Evolutionary conservation across 2,797 vertebrate species (phyloP).

Genomic region (Semotilus atromaculatus): DNA sequence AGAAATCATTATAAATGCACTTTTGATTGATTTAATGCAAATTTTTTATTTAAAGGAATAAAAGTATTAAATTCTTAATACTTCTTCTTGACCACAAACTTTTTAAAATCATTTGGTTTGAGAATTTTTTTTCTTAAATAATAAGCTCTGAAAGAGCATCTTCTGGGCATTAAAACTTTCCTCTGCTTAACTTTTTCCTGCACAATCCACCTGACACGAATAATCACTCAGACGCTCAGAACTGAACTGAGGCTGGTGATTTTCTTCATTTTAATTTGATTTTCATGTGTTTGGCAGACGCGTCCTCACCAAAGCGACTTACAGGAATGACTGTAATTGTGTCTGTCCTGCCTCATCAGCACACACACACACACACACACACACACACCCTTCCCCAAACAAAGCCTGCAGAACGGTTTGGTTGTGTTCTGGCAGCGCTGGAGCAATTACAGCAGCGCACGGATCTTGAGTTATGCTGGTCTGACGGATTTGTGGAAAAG

Average conservation of each 20-base stretch:
- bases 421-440: constrained; percentile 57
- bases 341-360: constrained; percentile 48
- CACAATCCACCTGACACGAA: background rate
- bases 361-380: background rate
- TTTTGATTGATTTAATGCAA: background rate
- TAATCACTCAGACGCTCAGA: background rate
- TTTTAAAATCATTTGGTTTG: background rate
- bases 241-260: background rate
- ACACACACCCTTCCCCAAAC: constrained; percentile 29
- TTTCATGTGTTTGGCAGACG: constrained; percentile 25
- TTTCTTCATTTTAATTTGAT: constrained; percentile 23
- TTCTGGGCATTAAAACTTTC: background rate
- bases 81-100: background rate
- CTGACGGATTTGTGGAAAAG: constrained; percentile 65
- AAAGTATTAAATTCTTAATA: background rate
- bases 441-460: constrained; percentile 54
- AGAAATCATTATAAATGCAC: background rate
- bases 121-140: background rate
- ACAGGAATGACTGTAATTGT: constrained; percentile 23
- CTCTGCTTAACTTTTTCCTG: background rate
- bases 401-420: constrained; percentile 57
- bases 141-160: background rate
- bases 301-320: constrained; percentile 1
- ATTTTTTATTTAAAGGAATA: no score
- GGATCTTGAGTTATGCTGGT: constrained; percentile 67